Percentiles rank a stretch among this genome's conserved stretches.
Conservation (phyloP, 2,888 invertebrate genomes). For the Bellardia pandia region DNA sequence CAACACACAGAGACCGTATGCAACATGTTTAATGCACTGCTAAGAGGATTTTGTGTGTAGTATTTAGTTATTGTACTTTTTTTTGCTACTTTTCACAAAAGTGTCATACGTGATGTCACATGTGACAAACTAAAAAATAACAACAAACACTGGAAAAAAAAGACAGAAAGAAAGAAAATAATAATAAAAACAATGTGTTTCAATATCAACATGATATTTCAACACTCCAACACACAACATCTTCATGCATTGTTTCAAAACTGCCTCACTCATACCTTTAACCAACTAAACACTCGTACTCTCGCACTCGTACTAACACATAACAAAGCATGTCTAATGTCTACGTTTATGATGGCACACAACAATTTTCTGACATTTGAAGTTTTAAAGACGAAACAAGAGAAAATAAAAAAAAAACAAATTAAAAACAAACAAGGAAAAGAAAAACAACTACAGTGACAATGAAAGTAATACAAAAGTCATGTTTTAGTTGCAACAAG, state of each 20-base stretch:
- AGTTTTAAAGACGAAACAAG: slow-evolving; percentile 37
- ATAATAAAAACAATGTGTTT: slow-evolving; percentile 38
- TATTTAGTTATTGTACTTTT: slow-evolving; percentile 33
- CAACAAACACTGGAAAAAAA: slow-evolving; percentile 1
- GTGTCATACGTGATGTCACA: slow-evolving; percentile 59
- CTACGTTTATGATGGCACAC: slow-evolving; percentile 57
- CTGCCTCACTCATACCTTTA: neutral
- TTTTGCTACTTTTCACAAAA: slow-evolving; percentile 29
- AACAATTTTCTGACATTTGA: slow-evolving; percentile 64
- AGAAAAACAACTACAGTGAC: slow-evolving; percentile 3
- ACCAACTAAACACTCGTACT: neutral
- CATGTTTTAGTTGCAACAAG: slow-evolving; percentile 20
- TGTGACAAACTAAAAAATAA: slow-evolving; percentile 60
- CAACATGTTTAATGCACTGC: slow-evolving; percentile 67
- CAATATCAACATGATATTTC: slow-evolving; percentile 17
- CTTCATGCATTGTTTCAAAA: neutral
- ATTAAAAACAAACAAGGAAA: neutral
- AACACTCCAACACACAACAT: slow-evolving; percentile 1
- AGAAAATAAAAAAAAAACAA: slow-evolving; percentile 28
- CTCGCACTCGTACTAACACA: slow-evolving; percentile 28
- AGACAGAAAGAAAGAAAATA: neutral
- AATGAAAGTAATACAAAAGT: slow-evolving; percentile 26
- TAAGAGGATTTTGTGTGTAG: slow-evolving; percentile 57
- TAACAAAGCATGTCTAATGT: slow-evolving; percentile 70
- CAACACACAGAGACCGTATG: slow-evolving; percentile 31